These are phyloP conservation scores for Echinops telfairi DNA, from an alignment of 2,113 vertebrate species.

Conservation along the genomic window DNA sequence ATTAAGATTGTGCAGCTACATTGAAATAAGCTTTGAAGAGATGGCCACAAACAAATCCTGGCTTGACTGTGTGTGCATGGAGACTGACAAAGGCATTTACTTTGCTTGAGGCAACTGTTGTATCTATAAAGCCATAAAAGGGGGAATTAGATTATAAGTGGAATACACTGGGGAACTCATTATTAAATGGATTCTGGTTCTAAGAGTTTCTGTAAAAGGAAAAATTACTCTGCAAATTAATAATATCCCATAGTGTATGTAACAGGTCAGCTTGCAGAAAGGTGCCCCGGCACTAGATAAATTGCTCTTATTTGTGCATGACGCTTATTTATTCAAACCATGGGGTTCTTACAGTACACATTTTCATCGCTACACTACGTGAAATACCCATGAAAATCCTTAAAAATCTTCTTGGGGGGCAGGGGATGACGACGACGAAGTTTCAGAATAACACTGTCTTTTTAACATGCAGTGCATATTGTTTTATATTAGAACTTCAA, in stretches of 20 bases:
- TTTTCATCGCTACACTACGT: conserved; percentile 13
- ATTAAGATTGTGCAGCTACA: no score
- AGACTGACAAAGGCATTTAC: conserved; percentile 24
- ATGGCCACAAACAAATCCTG: neutral
- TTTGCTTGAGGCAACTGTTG: conserved; percentile 61
- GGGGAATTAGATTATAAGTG: conserved; percentile 64
- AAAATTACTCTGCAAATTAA: conserved; percentile 45
- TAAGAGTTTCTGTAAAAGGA: neutral
- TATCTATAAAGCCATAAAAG: conserved; percentile 62
- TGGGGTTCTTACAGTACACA: neutral
- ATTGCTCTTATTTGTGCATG: neutral
- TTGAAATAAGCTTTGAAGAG: neutral
- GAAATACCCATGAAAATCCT: neutral
- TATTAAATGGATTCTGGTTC: conserved; percentile 60
- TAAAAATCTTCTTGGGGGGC: conserved; percentile 27
- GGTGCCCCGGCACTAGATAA: neutral
- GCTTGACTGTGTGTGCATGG: neutral
- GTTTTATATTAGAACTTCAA: conserved; percentile 52
- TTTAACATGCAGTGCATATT: neutral
- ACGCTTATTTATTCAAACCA: conserved; percentile 1
- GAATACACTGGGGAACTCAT: conserved; percentile 59
- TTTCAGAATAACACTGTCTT: conserved; percentile 23
- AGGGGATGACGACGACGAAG: neutral
- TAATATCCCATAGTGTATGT: conserved; percentile 28
- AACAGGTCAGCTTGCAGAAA: neutral